Conservation (phyloP, 2,888 invertebrate species). For the Ochropleura leucogaster region DNA sequence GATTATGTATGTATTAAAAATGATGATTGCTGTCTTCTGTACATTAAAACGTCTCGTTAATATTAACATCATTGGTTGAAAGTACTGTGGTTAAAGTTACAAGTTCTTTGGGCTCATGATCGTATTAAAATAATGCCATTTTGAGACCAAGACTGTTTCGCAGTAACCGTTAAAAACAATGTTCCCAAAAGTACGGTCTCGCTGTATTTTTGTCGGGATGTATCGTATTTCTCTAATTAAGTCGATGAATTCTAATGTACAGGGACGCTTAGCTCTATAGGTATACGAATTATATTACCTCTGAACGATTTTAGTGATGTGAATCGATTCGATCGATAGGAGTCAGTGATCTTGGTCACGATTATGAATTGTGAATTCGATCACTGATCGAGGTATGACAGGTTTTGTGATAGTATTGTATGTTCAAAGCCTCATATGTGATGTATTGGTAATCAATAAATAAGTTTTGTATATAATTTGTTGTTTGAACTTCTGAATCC, state of each 20-base stretch:
- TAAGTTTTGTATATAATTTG: constrained; percentile 64
- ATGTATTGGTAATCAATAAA: constrained; percentile 74
- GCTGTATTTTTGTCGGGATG: background rate
- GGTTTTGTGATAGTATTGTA: constrained; percentile 75
- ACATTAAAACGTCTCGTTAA: constrained; percentile 49
- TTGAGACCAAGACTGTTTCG: constrained; percentile 34
- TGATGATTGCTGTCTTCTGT: constrained; percentile 44
- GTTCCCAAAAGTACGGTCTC: constrained; percentile 8
- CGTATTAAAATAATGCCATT: constrained; percentile 26
- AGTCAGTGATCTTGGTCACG: constrained; percentile 84
- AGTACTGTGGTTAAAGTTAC: constrained; percentile 18
- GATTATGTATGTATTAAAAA: constrained; percentile 42
- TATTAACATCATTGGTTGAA: constrained; percentile 25
- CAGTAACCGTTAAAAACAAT: constrained; percentile 33
- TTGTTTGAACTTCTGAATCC: constrained; percentile 25
- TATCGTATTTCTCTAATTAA: constrained; percentile 1
- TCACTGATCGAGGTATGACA: constrained; percentile 75
- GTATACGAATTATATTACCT: constrained; percentile 73
- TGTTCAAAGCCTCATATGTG: constrained; percentile 74
- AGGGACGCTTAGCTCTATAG: constrained; percentile 53
- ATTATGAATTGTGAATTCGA: constrained; percentile 84
- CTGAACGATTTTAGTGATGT: constrained; percentile 64
- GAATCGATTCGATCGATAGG: constrained; percentile 60
- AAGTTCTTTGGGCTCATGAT: constrained; percentile 36
- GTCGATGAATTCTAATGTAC: constrained; percentile 57